Base-by-base conservation (phyloP, 2,888 invertebrate genomes). In the Drosophila pullipes region DNA sequence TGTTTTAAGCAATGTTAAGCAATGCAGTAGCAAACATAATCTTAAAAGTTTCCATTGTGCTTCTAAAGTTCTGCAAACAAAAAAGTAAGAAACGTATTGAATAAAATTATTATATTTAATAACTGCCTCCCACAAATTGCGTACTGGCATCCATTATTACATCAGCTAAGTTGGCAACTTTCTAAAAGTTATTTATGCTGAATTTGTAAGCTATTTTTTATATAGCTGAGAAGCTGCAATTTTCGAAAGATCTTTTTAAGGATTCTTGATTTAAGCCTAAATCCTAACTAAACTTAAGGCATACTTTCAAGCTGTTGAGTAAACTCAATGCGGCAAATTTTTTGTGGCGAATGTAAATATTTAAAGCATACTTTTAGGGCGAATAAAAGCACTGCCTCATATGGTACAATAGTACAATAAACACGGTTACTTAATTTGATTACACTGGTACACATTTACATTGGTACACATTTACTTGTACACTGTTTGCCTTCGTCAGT, bases 1-100 rank as follows among this genome's bases (percentile, higher is more conserved):
- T 77, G 61, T 65, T 62, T 63, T 81, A 70, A 77, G 77, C 71
- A 81, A 71, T 53, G 71, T 70, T 65, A 61, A 65, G 18, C 59
- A 78, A 53, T 47, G 47, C 58, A 55, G 7, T 10, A 7, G 30
- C 57, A 39, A 49, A 47, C 28, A 31, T 18, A 58, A 37, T 37
- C 28, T 44, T 58, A 44, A 33, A 41, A 16, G 61, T 66, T 76
- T 75, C n/a, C n/a, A 47, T 57, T 57, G 22, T 52, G 37, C 44
- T 60, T 71, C 30, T 35, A 57, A 65, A 65, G 22, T 53, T 41
- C 16, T 41, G 13, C 18, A 28, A 28, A 57, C 28, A 57, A 55
- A 37, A 55, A 28, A n/a, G 1, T 47, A 47, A 47, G 13, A 33
- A 11, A 72, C 1, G 1, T 54, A 22, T 37, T 58, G 16, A 72